Evolutionary conservation across 2,797 vertebrate genomes (phyloP).

Genomic region (Urophycis tenuis): DNA sequence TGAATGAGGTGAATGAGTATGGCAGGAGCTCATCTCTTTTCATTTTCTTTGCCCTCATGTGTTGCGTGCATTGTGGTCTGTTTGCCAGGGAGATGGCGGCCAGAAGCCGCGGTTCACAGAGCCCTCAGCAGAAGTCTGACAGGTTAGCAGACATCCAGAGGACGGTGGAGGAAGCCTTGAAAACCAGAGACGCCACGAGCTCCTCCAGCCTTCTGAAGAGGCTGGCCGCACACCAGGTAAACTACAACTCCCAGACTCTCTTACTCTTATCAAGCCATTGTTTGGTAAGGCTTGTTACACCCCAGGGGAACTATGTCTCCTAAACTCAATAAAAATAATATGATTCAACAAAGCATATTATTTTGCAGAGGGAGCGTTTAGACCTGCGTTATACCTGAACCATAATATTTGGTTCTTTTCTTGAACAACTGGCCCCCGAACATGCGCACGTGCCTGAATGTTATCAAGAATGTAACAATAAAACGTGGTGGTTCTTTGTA

Average conservation of each 20-base stretch:
- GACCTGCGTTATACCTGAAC: too few relatives aligned
- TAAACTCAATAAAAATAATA: not conserved
- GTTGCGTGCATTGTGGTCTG: not conserved
- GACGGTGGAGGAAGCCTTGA: constrained; percentile 58
- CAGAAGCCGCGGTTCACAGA: constrained; percentile 55
- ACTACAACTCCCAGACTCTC: not conserved
- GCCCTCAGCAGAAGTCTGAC: constrained; percentile 73
- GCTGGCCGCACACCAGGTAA: constrained; percentile 77
- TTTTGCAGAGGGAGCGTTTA: too few relatives aligned
- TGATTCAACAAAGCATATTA: too few relatives aligned
- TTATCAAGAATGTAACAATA: not conserved
- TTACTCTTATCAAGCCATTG: not conserved
- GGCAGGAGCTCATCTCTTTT: not conserved
- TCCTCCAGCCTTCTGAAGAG: constrained; percentile 67
- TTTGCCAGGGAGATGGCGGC: constrained; percentile 69
- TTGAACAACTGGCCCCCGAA: too few relatives aligned
- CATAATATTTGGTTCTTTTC: too few relatives aligned
- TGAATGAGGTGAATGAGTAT: too few relatives aligned
- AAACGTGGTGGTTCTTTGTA: not conserved
- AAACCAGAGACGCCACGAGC: constrained; percentile 42
- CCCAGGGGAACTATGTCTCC: not conserved
- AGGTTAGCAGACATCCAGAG: constrained; percentile 70
- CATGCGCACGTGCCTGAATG: too few relatives aligned
- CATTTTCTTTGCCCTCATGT: not conserved
- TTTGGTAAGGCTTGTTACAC: not conserved